These are phyloP conservation scores for Drosophila austrosaltans DNA, from an alignment of 2,888 invertebrate genomes.

Conservation along the genomic window DNA sequence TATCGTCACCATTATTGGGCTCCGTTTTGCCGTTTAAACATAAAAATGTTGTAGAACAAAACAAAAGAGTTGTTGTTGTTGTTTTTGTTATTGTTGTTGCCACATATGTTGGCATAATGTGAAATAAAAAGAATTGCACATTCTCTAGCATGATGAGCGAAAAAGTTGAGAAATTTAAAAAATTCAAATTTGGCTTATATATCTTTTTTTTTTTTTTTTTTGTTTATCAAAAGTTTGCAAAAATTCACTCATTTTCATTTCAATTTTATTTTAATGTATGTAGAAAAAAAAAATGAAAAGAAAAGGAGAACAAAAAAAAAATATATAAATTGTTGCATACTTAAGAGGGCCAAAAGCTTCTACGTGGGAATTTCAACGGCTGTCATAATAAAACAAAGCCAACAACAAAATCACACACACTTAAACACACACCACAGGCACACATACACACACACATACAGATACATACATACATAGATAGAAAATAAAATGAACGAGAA, in stretches of 20 bases:
- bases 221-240: too few species aligned
- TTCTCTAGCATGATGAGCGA: not conserved
- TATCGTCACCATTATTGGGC: not conserved
- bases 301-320: not conserved
- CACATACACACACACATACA: not conserved
- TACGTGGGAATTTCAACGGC: constrained; percentile 4
- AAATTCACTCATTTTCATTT: too few species aligned
- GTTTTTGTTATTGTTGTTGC: not conserved
- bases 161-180: too few species aligned
- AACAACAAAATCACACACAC: not conserved
- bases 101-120: not conserved
- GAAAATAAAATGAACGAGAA: constrained; percentile 1
- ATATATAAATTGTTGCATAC: not conserved
- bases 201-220: too few species aligned
- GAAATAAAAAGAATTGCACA: constrained; percentile 3
- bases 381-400: constrained; percentile 10
- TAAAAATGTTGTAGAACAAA: too few species aligned
- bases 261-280: not conserved
- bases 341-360: constrained; percentile 1
- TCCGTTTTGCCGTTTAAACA: not conserved
- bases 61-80: too few species aligned
- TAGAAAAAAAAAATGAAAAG: not conserved
- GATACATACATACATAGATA: not conserved
- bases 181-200: too few species aligned
- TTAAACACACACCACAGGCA: too few species aligned